These are phyloP conservation scores for Linurgus olivaceus DNA, from an alignment of 2,797 vertebrate species.

Conservation along the genomic window DNA sequence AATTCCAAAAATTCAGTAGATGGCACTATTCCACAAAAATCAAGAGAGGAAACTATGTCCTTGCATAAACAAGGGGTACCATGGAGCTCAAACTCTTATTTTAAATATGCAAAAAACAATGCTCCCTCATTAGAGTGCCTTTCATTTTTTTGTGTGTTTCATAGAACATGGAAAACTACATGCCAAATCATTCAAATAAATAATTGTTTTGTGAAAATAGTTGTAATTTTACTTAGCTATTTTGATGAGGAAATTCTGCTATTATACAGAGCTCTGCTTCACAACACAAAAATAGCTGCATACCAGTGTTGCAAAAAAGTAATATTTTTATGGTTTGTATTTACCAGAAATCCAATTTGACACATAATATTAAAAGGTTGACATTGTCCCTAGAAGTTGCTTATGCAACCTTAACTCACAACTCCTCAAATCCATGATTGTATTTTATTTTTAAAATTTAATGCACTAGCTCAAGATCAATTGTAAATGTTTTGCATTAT, in stretches of 20 bases:
- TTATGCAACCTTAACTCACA: neutral
- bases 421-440: neutral
- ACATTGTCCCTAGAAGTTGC: neutral
- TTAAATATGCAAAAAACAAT: neutral
- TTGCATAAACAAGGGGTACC: neutral
- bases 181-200: neutral
- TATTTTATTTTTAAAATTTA: neutral
- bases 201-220: neutral
- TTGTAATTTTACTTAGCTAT: neutral
- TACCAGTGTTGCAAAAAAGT: neutral
- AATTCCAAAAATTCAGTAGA: conserved; percentile 19
- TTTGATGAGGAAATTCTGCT: neutral
- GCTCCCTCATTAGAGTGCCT: neutral
- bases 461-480: neutral
- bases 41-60: neutral
- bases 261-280: neutral
- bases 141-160: neutral
- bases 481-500: neutral
- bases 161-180: neutral
- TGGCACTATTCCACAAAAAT: conserved; percentile 47
- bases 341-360: neutral
- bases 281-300: neutral
- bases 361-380: neutral
- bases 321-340: neutral
- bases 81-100: neutral